Conservation (phyloP, 2,797 vertebrate genomes). For the Notolabrus celidotus region DNA sequence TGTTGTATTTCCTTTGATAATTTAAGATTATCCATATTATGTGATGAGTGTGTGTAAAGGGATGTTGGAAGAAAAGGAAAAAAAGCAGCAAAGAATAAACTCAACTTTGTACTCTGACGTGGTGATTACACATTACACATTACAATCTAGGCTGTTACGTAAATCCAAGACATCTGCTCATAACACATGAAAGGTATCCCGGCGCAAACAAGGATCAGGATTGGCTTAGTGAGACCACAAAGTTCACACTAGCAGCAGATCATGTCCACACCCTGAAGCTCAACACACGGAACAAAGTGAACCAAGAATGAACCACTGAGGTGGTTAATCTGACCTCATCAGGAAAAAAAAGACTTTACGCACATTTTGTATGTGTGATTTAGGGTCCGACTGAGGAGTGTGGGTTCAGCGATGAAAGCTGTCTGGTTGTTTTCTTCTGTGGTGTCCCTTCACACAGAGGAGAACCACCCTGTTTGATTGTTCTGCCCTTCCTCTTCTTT, state of each 20-base stretch:
- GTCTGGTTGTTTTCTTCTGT: slow-evolving; percentile 33
- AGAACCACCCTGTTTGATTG: slow-evolving; percentile 57
- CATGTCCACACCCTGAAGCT: slow-evolving; percentile 33
- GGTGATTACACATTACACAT: neutral
- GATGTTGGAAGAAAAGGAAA: neutral
- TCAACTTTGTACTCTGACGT: neutral
- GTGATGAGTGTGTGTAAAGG: neutral
- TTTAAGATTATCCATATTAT: slow-evolving; percentile 2
- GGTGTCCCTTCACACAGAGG: slow-evolving; percentile 44
- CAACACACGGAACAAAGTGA: slow-evolving; percentile 34
- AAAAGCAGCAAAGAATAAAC: neutral
- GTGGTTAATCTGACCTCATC: slow-evolving; percentile 23
- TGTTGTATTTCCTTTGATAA: slow-evolving; percentile 8
- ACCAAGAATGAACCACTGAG: slow-evolving; percentile 1
- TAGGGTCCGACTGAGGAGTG: neutral
- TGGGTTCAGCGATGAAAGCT: slow-evolving; percentile 27
- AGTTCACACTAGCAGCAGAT: slow-evolving; percentile 42
- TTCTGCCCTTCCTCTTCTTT: slow-evolving; percentile 45
- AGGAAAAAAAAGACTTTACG: slow-evolving; percentile 3
- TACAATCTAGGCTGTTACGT: neutral
- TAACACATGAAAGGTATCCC: slow-evolving; percentile 29
- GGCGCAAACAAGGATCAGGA: slow-evolving; percentile 37
- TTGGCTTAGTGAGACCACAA: slow-evolving; percentile 36
- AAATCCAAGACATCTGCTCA: slow-evolving; percentile 3
- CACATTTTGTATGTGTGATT: slow-evolving; percentile 14